Evolutionary conservation across 2,797 vertebrate species (phyloP).

Genomic region (Euphonia xanthogaster): DNA sequence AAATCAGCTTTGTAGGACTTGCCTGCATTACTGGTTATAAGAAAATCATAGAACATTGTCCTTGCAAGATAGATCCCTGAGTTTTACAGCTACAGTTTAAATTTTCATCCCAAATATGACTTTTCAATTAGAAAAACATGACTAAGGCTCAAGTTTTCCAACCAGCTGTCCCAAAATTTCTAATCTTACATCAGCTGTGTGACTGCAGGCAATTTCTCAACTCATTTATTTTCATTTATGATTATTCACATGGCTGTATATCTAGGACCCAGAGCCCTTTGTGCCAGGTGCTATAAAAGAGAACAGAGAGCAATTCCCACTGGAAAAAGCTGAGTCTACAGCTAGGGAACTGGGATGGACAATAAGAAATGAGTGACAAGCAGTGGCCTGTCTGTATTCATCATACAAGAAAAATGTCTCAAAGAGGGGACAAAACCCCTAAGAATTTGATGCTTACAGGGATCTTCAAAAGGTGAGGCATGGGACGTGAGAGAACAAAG

Average conservation of each 20-base stretch:
- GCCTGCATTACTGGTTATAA: not conserved
- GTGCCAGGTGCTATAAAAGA: conserved; percentile 29
- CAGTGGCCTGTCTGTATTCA: not conserved
- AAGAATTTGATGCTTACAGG: not conserved
- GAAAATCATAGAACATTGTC: not conserved
- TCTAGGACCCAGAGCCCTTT: not conserved
- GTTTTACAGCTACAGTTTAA: conserved; percentile 15
- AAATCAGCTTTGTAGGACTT: not conserved
- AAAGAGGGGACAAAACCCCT: not conserved
- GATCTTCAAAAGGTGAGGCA: not conserved
- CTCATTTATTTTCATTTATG: conserved; percentile 64
- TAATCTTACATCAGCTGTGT: conserved; percentile 65
- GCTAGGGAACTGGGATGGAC: not conserved
- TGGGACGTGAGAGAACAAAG: not conserved
- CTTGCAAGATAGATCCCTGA: not conserved
- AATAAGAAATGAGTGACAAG: not conserved
- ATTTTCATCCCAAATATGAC: conserved; percentile 49
- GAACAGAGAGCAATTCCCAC: not conserved
- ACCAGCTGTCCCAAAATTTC: conserved; percentile 52
- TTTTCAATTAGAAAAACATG: conserved; percentile 65
- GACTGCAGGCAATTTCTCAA: conserved; percentile 63
- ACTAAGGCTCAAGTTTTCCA: conserved; percentile 62
- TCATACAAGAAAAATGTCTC: not conserved
- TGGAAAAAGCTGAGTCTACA: not conserved
- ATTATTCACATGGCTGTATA: conserved; percentile 42